These are phyloP conservation scores for Exaiptasia diaphana DNA, from an alignment of 64 coral and sea anemone genomes.

Conservation along the genomic window DNA sequence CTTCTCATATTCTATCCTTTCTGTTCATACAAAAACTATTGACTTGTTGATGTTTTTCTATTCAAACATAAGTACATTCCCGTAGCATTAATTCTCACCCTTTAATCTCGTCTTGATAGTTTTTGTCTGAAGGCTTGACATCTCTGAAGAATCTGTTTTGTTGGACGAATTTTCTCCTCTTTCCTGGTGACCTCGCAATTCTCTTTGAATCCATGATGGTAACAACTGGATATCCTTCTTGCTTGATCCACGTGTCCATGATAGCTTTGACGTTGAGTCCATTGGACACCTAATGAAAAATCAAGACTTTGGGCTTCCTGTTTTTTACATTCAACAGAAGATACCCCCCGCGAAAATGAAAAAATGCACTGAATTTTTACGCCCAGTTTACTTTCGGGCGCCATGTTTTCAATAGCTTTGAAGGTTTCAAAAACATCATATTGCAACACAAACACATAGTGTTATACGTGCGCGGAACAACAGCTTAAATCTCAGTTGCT, in stretches of 20 bases:
- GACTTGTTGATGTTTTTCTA: too few relatives aligned
- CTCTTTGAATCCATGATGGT: slow-evolving; percentile 25
- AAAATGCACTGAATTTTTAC: not conserved
- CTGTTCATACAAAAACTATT: too few relatives aligned
- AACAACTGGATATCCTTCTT: slow-evolving; percentile 90
- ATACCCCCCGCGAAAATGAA: not conserved
- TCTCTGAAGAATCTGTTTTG: slow-evolving; percentile 88
- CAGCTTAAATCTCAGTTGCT: too few relatives aligned
- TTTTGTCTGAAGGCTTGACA: slow-evolving; percentile 16
- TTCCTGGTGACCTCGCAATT: slow-evolving; percentile 12
- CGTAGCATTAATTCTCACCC: slow-evolving; percentile 40
- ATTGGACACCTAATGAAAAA: slow-evolving; percentile 50
- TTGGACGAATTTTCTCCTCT: slow-evolving; percentile 1
- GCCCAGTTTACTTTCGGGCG: too few relatives aligned
- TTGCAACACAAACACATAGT: too few relatives aligned
- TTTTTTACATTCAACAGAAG: not conserved
- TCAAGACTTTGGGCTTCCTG: too few relatives aligned
- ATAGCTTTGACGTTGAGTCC: slow-evolving; percentile 86
- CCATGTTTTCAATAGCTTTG: too few relatives aligned
- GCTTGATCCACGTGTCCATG: slow-evolving; percentile 96
- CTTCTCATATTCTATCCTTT: too few relatives aligned
- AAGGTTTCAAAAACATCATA: too few relatives aligned
- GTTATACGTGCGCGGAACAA: too few relatives aligned
- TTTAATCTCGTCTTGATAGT: slow-evolving; percentile 54
- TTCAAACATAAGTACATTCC: too few relatives aligned